Base-by-base conservation (phyloP, 2,888 invertebrate genomes). In the Gymnosoma rotundatum region DNA sequence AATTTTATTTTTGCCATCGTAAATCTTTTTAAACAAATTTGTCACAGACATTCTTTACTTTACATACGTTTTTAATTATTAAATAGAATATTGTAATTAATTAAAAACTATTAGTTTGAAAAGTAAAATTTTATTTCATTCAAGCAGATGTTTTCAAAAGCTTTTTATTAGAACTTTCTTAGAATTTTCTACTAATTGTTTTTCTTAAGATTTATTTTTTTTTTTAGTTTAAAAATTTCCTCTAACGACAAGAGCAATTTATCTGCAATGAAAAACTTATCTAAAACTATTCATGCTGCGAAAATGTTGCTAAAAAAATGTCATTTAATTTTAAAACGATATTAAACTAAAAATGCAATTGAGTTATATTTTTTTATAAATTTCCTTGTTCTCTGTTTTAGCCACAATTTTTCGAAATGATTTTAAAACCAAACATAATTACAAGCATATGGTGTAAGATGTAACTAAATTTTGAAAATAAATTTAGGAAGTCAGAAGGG, bases 181-280 rank as follows among this genome's bases (percentile, higher is more conserved):
- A 69, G 45, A 83, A 78, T 80, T 80, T 63, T 80, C 42, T 80
- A 72, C 79, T 83, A 83, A 83, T 83, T 83, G 83, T 80, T 83
- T 83, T 80, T 76, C 66, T 58, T 79, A 76, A 83, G 69, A 58
- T 36, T 61, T 61, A 10, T 20, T n/a, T 21, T 54, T 56, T 60
- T 48, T 69, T 67, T 20, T 21, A n/a, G 45, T 56, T 60, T 48
- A 9, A 63, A 48, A 32, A 70, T 54, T 20, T 7, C 16, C 16
- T 72, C 6, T 18, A 38, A 2, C 8, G 21, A 54, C 12, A 32
- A 36, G 54, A 36, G 58, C 61, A 83, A 83, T 78, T 80, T 73
- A 52, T 69, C 67, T 73, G 63, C 6, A 21, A 72, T 61, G 67
- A 72, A 76, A 74, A 76, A 67, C 76, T 79, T 72, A 67, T 83